A percentile compares a stretch with the other conserved stretches of the same genome.
These are phyloP conservation scores for Archegozetes longisetosus DNA, from an alignment of 1,140 invertebrate species.

Conservation along the genomic window DNA sequence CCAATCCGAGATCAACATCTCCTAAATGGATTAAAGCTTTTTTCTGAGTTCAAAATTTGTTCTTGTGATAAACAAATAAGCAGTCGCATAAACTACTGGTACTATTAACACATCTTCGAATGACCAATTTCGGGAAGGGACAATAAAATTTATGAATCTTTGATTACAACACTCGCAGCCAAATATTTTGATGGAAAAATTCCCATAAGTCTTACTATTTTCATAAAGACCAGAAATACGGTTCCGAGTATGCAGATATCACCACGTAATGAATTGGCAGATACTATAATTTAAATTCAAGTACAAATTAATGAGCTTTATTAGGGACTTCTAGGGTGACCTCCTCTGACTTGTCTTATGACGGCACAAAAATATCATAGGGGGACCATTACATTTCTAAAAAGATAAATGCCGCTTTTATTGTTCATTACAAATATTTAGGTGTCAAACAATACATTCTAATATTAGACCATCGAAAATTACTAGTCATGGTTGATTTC, in stretches of 20 bases:
- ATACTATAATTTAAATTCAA: no score
- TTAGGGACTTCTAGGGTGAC: no score
- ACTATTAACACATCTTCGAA: conserved; percentile 80
- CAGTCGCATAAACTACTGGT: conserved; percentile 77
- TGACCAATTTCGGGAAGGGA: conserved; percentile 70
- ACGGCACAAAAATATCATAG: no score
- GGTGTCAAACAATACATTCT: no score
- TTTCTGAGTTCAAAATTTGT: conserved; percentile 64
- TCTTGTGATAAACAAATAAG: conserved; percentile 46
- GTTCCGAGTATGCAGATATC: conserved; percentile 37
- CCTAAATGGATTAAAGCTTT: conserved; percentile 83
- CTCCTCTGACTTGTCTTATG: no score
- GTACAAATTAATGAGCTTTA: no score
- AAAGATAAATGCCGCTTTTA: no score
- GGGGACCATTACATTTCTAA: no score
- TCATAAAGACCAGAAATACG: conserved; percentile 64
- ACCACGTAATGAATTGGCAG: conserved; percentile 73
- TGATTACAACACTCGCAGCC: conserved; percentile 64
- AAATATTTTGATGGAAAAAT: conserved; percentile 74
- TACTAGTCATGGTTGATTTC: no score
- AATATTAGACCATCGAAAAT: no score
- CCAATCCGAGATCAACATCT: conserved; percentile 89
- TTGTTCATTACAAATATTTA: no score
- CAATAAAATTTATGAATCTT: conserved; percentile 66
- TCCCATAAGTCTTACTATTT: conserved; percentile 73